Conservation (phyloP, 2,888 invertebrate species). For the Drosophila pseudotakahashii region DNA sequence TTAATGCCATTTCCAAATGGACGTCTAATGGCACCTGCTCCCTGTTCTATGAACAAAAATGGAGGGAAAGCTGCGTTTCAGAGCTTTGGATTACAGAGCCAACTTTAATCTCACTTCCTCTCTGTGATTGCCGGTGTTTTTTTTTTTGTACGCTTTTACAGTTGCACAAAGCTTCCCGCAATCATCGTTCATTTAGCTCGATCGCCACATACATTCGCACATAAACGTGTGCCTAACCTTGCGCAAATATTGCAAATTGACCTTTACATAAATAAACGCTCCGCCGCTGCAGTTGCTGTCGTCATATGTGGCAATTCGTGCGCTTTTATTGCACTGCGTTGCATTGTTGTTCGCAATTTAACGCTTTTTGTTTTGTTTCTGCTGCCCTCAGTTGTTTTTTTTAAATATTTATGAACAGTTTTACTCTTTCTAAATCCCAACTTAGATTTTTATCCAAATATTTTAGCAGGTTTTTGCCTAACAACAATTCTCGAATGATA, state of each 20-base stretch:
- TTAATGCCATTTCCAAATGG: slow-evolving; percentile 52
- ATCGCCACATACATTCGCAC: slow-evolving; percentile 14
- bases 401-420: too few species aligned
- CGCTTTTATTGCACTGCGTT: slow-evolving; percentile 36
- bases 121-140: slow-evolving; percentile 1
- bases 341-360: slow-evolving; percentile 37
- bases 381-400: slow-evolving; percentile 20
- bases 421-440: neutral
- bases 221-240: slow-evolving; percentile 64
- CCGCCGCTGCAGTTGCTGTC: slow-evolving; percentile 17
- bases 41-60: too few species aligned
- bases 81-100: too few species aligned
- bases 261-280: slow-evolving; percentile 72
- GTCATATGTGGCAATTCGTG: slow-evolving; percentile 60
- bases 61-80: too few species aligned
- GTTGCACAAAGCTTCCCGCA: slow-evolving; percentile 44
- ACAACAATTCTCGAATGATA: too few species aligned
- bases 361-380: slow-evolving; percentile 40
- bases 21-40: slow-evolving; percentile 34
- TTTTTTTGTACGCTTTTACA: slow-evolving; percentile 5
- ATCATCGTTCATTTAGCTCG: slow-evolving; percentile 40
- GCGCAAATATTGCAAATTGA: slow-evolving; percentile 74
- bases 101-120: slow-evolving; percentile 18
- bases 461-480: too few species aligned
- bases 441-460: too few species aligned